Evolutionary conservation across 2,888 invertebrate species (phyloP).

Genomic region (Drosophila antonietae): DNA sequence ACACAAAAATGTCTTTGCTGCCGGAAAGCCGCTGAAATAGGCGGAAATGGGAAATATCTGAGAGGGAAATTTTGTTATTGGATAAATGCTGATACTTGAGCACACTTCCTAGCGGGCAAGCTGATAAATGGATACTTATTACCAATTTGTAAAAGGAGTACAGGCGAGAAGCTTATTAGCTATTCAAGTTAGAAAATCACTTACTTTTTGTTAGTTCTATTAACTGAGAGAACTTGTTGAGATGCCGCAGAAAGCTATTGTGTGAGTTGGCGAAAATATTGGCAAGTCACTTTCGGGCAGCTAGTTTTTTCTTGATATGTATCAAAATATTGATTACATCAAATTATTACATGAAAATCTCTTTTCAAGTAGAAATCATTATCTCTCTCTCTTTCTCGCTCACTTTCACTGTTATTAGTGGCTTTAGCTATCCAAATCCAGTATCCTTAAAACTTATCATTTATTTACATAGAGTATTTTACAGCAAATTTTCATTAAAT

Average conservation of each 20-base stretch:
- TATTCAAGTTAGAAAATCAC: neutral
- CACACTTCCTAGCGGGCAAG: neutral
- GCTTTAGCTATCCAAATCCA: neutral
- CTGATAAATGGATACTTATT: neutral
- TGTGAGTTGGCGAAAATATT: neutral
- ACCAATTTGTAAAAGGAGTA: neutral
- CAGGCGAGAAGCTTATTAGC: neutral
- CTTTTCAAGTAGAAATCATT: no score
- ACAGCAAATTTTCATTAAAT: neutral
- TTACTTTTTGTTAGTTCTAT: neutral
- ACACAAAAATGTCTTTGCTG: constrained; percentile 3
- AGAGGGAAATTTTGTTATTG: constrained; percentile 1
- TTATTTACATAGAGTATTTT: neutral
- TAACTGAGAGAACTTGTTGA: neutral
- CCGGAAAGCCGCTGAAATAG: constrained; percentile 10
- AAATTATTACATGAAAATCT: no score
- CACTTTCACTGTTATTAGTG: neutral
- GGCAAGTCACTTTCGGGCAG: neutral
- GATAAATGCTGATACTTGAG: constrained; percentile 1
- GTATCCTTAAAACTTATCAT: neutral
- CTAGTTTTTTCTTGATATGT: no score
- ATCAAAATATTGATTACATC: no score
- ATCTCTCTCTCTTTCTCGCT: neutral
- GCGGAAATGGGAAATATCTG: constrained; percentile 14
- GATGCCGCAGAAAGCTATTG: neutral